Conservation (phyloP, 2,113 vertebrate species). For the Rhinogobius similis region DNA sequence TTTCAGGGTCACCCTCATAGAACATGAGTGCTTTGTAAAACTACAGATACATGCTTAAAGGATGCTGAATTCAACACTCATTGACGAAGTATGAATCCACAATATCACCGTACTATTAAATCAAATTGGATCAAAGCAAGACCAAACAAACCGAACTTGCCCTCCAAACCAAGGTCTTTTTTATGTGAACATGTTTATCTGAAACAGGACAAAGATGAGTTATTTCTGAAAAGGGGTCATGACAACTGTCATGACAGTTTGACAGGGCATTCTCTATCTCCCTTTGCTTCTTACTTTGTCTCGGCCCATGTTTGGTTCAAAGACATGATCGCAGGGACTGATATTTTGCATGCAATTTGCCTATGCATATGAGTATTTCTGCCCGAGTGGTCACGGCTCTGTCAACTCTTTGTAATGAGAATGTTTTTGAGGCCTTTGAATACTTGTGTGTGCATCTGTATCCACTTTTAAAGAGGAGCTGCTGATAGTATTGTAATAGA, state of each 20-base stretch:
- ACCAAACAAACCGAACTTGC: background rate
- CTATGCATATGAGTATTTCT: conserved; percentile 48
- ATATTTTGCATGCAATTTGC: conserved; percentile 55
- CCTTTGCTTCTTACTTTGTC: conserved; percentile 20
- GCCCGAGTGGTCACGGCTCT: conserved; percentile 28
- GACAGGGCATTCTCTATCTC: background rate
- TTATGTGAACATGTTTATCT: background rate
- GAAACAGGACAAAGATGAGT: background rate
- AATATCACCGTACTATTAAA: too few relatives aligned
- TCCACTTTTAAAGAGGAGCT: conserved; percentile 55
- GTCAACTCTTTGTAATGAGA: conserved; percentile 52
- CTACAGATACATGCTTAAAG: too few relatives aligned
- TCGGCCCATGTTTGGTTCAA: conserved; percentile 19
- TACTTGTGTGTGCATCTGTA: conserved; percentile 43
- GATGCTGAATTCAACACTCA: too few relatives aligned
- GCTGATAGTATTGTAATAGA: conserved; percentile 69
- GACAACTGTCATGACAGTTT: background rate
- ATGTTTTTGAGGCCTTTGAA: conserved; percentile 50
- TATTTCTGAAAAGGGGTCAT: background rate
- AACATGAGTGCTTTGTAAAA: too few relatives aligned
- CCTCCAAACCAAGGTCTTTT: background rate
- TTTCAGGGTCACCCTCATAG: too few relatives aligned
- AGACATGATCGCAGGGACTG: conserved; percentile 25
- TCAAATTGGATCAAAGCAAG: background rate
- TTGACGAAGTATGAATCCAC: background rate